Evolutionary conservation across 2,797 vertebrate species (phyloP), one percentile per base, ranked within the genome.

Genomic region (Gallirallus australis): DNA sequence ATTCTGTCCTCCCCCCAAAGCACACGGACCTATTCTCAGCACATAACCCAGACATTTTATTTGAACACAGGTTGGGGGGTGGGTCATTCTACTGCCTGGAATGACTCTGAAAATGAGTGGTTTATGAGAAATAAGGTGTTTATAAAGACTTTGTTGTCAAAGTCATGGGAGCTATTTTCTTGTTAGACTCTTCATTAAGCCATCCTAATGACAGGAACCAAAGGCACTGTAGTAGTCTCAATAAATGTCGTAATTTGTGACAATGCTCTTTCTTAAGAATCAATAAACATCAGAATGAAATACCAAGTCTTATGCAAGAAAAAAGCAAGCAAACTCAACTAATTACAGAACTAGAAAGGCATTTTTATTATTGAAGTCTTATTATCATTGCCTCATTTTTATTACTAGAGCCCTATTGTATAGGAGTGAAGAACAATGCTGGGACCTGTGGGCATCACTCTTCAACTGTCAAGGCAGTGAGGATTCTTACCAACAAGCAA

Each of bases 1-100:
- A 78, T 78, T 53, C 25, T 31, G 33, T 48, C 21, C 47, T 48
- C 47, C 50, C 12, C 18, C 15, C 37, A 0, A 11, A 57, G 9
- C 19, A 53, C 0, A 1, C 6, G 8, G 25, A 66, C 19, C 45
- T 73, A 3, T 39, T 70, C 30, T 72, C 19, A 78, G 15, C 54
- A 16, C 15, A 35, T 5, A 68, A 31, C 33, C 2, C 65, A 87
- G 61, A 72, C 5, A 42, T 61, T 86, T 60, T 2, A 2, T 18
- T 3, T 53, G n/a, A 69, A 84, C 23, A 31, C 0, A 0, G 7
- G 6, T 4, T 65, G 28, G 5, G 12, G 20, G 31, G 14, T 5
- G 13, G 65, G 20, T 68, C 39, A 27, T 17, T 71, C 18, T 68
- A 21, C 48, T 72, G 45, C 45, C 24, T 72, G 20, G 25, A 60